These are phyloP conservation scores for Drosophila parvula DNA, from an alignment of 1,140 invertebrate species.

Conservation along the genomic window DNA sequence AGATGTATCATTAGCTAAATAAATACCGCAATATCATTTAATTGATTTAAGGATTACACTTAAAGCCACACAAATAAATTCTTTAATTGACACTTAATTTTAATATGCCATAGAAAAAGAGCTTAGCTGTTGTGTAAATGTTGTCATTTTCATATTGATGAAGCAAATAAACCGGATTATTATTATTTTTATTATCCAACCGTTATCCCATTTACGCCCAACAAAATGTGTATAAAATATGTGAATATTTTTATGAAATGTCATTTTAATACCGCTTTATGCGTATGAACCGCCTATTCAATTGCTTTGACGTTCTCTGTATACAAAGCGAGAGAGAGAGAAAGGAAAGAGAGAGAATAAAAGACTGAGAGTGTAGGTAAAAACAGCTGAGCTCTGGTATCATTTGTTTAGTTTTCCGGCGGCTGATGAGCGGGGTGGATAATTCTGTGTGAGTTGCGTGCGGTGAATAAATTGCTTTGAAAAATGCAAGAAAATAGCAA, in stretches of 20 bases:
- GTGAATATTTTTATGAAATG: conserved; percentile 15
- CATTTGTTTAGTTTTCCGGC: conserved; percentile 45
- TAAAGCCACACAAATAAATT: not conserved
- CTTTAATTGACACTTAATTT: not conserved
- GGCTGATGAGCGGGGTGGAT: conserved; percentile 38
- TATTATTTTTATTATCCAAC: conserved; percentile 10
- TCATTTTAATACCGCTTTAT: conserved; percentile 19
- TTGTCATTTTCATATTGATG: conserved; percentile 10
- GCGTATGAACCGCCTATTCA: conserved; percentile 25
- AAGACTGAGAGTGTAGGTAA: conserved; percentile 12
- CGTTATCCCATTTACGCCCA: not conserved
- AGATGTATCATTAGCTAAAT: not conserved
- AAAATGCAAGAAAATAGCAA: conserved; percentile 10
- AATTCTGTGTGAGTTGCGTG: conserved; percentile 28
- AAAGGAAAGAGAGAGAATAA: conserved; percentile 9
- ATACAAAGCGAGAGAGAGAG: conserved; percentile 8
- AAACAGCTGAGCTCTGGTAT: conserved; percentile 50
- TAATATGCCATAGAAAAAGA: not conserved
- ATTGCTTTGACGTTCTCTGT: conserved; percentile 2
- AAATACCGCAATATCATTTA: not conserved
- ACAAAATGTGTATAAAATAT: conserved; percentile 10
- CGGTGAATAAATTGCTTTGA: conserved; percentile 14
- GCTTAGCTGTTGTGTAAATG: conserved; percentile 2
- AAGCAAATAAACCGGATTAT: not conserved
- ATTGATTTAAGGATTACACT: not conserved